These are phyloP conservation scores for Sialis fuliginosa DNA, from an alignment of 2,888 invertebrate species.

Conservation along the genomic window DNA sequence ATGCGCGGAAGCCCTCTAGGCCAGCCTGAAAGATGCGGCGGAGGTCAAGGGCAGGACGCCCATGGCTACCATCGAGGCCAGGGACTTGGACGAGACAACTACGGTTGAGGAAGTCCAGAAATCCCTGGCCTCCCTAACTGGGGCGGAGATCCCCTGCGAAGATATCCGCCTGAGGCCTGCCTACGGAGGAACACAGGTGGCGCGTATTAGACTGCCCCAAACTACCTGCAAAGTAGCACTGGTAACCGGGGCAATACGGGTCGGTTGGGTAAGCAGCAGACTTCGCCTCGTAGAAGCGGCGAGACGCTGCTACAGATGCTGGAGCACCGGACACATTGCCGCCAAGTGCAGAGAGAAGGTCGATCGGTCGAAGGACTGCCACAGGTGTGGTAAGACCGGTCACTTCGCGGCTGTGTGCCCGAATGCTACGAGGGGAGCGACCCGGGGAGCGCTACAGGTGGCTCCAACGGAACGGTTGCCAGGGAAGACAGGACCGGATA, in stretches of 20 bases:
- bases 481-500: too few relatives aligned
- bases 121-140: too few relatives aligned
- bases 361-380: neutral
- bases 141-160: too few relatives aligned
- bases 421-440: too few relatives aligned
- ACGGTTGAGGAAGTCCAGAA: neutral
- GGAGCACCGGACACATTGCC: neutral
- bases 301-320: neutral
- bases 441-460: neutral
- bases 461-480: neutral
- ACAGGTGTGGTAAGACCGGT: neutral
- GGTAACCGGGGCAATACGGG: neutral
- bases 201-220: neutral
- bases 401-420: neutral
- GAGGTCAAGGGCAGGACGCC: neutral
- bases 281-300: neutral
- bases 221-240: neutral
- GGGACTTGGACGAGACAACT: neutral
- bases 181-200: neutral
- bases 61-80: neutral
- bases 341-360: neutral
- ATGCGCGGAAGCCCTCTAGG: too few relatives aligned
- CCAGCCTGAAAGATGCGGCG: neutral
- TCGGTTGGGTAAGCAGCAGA: neutral
- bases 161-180: neutral